Evolutionary conservation across 2,113 vertebrate genomes (phyloP).

Genomic region (Lepisosteus osseus): DNA sequence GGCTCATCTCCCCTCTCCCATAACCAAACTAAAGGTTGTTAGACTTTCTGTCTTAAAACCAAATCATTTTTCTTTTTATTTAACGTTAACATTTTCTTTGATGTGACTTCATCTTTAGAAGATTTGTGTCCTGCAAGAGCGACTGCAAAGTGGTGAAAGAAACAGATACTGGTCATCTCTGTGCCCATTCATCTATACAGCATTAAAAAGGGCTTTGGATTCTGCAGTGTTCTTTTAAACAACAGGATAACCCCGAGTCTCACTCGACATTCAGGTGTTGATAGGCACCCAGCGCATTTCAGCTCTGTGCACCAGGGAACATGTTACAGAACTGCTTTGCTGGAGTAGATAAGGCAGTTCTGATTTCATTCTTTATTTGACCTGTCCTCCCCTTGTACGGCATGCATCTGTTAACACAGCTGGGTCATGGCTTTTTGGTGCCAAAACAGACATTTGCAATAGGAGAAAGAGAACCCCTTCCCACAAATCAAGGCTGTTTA

Average conservation of each 20-base stretch:
- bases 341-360: neutral
- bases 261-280: neutral
- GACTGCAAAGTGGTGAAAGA: neutral
- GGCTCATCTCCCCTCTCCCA: too few relatives aligned
- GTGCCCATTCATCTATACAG: neutral
- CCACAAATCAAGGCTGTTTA: neutral
- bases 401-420: neutral
- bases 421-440: neutral
- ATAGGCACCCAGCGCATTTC: neutral
- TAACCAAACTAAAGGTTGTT: too few relatives aligned
- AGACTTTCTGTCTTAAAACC: too few relatives aligned
- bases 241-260: neutral
- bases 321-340: neutral
- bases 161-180: neutral
- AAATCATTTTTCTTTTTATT: too few relatives aligned
- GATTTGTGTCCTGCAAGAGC: too few relatives aligned
- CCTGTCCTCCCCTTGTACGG: neutral
- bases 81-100: too few relatives aligned
- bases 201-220: neutral
- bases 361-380: neutral
- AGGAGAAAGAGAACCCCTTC: neutral
- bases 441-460: neutral
- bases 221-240: neutral
- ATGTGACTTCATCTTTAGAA: too few relatives aligned
- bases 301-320: neutral